Base-by-base conservation (phyloP, 2,113 vertebrate species). In the Platycercus adscitus region DNA sequence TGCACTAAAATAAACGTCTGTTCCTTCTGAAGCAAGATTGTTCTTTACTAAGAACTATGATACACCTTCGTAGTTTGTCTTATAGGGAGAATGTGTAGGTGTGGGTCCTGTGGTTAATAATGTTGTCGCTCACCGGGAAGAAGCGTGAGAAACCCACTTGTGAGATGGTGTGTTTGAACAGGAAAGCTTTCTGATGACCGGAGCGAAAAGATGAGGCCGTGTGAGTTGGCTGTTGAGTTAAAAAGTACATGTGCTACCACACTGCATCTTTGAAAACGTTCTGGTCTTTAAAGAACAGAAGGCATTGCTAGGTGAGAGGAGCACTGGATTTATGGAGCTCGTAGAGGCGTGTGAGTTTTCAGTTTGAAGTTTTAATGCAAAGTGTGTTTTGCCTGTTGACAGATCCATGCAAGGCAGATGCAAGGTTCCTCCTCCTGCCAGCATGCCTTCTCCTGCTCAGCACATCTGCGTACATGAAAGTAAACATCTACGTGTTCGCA, bases 401-500 rank as follows among this genome's bases (percentile, higher is more conserved):
- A 60, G 68, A 80, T 88, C 55, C 2, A 0, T 75, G 72, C 76
- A 46, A 71, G 88, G 77, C 70, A 76, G 66, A 79, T 77, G 88
- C 14, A 49, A 46, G 71, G 50, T 71, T 94, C 37, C 44, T 89
- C 49, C 49, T 87, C 29, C 60, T 56, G 56, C 70, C 61, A 43
- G 65, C 7, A 0, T 78, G 72, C 49, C 63, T 87, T 85, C 66
- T 14, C 60, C 76, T 90, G 47, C 79, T 29, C 49, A 5, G 43
- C 50, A 31, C 88, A 81, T 86, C 90, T 94, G 82, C 0, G 14
- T n/a, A 84, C 76, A 16, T 93, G 88, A 93, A 93, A 91, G 82
- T 83, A 80, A 93, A 93, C 79, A 78, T 91, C 79, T 96, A 71
- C 69, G 72, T 96, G 92, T 92, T 86, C 5, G 0, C 80, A 43